These are phyloP conservation scores for Semaprochilodus insignis DNA, from an alignment of 2,797 vertebrate species.

Conservation along the genomic window DNA sequence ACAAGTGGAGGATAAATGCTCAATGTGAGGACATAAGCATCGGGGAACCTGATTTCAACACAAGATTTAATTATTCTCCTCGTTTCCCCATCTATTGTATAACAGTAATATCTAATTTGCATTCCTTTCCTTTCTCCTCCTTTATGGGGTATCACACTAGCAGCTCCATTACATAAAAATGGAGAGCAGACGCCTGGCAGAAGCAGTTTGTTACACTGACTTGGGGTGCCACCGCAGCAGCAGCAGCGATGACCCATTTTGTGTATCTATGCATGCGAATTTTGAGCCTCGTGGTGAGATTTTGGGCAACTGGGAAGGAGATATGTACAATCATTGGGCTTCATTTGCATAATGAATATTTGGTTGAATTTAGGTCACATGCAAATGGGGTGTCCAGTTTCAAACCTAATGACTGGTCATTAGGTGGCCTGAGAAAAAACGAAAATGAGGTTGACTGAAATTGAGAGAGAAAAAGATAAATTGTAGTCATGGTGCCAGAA, in stretches of 20 bases:
- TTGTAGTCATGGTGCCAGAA: conserved; percentile 8
- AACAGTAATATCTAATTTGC: conserved; percentile 62
- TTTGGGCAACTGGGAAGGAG: conserved; percentile 1
- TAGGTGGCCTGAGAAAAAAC: conserved; percentile 50
- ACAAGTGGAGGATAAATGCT: conserved; percentile 20
- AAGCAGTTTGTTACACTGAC: conserved; percentile 62
- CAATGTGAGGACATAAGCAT: conserved; percentile 24
- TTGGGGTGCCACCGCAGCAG: conserved; percentile 55
- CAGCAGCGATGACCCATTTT: conserved; percentile 72
- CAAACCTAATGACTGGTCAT: conserved; percentile 41
- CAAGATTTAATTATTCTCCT: conserved; percentile 59
- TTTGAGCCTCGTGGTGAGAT: conserved; percentile 23
- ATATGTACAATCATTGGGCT: conserved; percentile 46
- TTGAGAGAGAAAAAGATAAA: neutral
- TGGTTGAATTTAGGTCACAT: conserved; percentile 68
- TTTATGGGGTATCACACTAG: conserved; percentile 52
- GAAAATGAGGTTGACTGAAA: conserved; percentile 34
- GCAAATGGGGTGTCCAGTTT: conserved; percentile 59
- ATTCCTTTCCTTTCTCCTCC: conserved; percentile 62
- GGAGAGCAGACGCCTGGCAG: conserved; percentile 62
- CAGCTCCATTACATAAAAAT: conserved; percentile 71
- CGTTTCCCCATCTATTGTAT: conserved; percentile 56
- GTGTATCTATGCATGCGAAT: conserved; percentile 9
- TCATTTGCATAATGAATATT: conserved; percentile 53
- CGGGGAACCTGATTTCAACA: conserved; percentile 49